A percentile compares a stretch with the other conserved stretches of the same genome.
phyloP scores from a whole-genome alignment of 2,113 vertebrate species.

The Ctenodactylus gundi region DNA sequence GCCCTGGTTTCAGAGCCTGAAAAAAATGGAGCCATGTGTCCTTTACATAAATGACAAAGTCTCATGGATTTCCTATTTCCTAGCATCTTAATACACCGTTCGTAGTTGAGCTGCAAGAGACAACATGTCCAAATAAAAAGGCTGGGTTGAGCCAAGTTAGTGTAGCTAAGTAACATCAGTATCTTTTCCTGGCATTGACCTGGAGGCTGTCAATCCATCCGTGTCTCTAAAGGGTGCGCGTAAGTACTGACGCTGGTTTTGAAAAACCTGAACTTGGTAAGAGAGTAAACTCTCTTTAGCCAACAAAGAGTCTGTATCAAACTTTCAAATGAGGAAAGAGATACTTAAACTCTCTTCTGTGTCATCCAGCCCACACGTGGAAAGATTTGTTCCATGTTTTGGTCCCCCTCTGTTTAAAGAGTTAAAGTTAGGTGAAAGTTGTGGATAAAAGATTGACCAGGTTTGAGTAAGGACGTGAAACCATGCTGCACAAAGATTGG shows the following conservation, averaged over 20 bases:
- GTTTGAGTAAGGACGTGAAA: background rate
- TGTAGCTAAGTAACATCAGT: background rate
- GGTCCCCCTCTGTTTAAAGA: background rate
- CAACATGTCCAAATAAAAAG: background rate
- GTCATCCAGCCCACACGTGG: background rate
- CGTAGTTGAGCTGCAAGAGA: background rate
- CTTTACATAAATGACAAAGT: background rate
- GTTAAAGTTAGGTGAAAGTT: background rate
- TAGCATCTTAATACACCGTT: background rate
- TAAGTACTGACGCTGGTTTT: background rate
- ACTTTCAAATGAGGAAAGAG: background rate
- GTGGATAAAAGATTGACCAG: background rate
- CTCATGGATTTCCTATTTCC: background rate
- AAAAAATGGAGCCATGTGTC: background rate
- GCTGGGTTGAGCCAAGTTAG: background rate
- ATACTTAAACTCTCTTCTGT: background rate
- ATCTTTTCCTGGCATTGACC: background rate
- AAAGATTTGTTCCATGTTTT: background rate
- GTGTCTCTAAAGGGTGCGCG: background rate
- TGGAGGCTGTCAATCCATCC: background rate
- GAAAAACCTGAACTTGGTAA: background rate
- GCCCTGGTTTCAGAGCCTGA: background rate
- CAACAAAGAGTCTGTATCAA: background rate
- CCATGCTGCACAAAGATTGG: background rate
- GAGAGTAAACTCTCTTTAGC: background rate